Evolutionary conservation across 2,888 invertebrate species (phyloP).

Genomic region (Ophion slaviceki): DNA sequence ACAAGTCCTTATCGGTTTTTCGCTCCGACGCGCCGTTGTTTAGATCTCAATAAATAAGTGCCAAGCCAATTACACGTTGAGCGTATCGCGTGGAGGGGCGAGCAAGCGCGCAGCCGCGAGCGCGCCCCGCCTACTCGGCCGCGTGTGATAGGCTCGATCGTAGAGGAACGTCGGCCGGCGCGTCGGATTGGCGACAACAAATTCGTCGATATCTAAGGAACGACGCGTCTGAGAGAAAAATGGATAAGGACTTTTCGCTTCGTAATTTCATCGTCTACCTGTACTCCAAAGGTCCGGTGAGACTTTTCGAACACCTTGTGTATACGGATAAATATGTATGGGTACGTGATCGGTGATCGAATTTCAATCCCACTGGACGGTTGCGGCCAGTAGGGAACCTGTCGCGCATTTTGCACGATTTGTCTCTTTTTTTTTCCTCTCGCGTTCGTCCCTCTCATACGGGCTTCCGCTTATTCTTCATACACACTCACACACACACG

Average conservation of each 20-base stretch:
- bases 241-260: not conserved
- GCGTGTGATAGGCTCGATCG: too few species aligned
- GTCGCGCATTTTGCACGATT: conserved; percentile 45
- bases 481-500: conserved; percentile 18
- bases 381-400: conserved; percentile 31
- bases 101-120: not conserved
- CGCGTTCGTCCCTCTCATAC: not conserved
- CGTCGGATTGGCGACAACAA: not conserved
- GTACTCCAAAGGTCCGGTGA: not conserved
- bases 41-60: not conserved
- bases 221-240: not conserved
- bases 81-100: not conserved
- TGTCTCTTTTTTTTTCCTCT: conserved; percentile 14
- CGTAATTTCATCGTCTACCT: not conserved
- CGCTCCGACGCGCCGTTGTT: not conserved
- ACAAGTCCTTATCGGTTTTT: not conserved
- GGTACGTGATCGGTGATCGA: conserved; percentile 10
- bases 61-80: not conserved
- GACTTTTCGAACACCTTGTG: not conserved
- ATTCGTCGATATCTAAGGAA: not conserved
- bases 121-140: too few species aligned
- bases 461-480: conserved; percentile 2
- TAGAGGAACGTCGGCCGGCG: too few species aligned
- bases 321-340: conserved; percentile 1
- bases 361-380: conserved; percentile 20